phyloP scores from a whole-genome alignment of 53 echinoderm and acorn worm genomes.

The Holothuria leucospilota region DNA sequence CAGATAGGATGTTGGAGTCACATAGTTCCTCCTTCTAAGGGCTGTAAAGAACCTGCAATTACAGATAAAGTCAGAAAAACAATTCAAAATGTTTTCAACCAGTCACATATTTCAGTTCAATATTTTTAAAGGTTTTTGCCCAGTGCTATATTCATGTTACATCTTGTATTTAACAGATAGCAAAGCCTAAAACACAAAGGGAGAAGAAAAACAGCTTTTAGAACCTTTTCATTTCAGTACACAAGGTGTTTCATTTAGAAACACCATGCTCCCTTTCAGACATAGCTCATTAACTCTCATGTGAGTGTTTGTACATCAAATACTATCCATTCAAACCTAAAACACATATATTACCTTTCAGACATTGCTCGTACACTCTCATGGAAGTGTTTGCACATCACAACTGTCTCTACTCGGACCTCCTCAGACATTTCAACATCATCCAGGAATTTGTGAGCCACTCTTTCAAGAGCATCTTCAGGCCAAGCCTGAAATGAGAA shows the following conservation, averaged over 20 bases:
- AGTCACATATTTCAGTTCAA: no score
- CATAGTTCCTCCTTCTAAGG: slow-evolving; percentile 88
- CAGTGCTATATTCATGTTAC: no score
- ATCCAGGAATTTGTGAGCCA: slow-evolving; percentile 97
- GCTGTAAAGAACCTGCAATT: slow-evolving; percentile 76
- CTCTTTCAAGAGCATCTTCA: slow-evolving; percentile 92
- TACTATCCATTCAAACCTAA: no score
- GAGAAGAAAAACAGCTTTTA: no score
- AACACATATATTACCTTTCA: slow-evolving; percentile 66
- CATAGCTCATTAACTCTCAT: slow-evolving; percentile 97
- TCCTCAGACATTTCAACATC: slow-evolving; percentile 99
- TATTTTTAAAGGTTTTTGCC: no score
- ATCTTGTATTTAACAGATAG: no score
- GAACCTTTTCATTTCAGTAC: no score
- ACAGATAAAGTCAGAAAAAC: background rate
- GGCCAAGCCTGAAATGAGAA: slow-evolving; percentile 85
- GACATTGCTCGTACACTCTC: slow-evolving; percentile 98
- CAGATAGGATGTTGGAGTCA: slow-evolving; percentile 96
- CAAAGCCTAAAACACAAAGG: no score
- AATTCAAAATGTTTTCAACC: no score
- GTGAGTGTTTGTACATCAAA: slow-evolving; percentile 98
- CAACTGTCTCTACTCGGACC: slow-evolving; percentile 86
- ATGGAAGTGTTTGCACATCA: slow-evolving; percentile 99
- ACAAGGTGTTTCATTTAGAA: no score
- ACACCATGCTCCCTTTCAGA: slow-evolving; percentile 67